Percentiles rank a stretch among this genome's conserved stretches.
These are phyloP conservation scores for Rhinopomastus cyanomelas DNA, from an alignment of 2,113 vertebrate genomes.

Conservation along the genomic window DNA sequence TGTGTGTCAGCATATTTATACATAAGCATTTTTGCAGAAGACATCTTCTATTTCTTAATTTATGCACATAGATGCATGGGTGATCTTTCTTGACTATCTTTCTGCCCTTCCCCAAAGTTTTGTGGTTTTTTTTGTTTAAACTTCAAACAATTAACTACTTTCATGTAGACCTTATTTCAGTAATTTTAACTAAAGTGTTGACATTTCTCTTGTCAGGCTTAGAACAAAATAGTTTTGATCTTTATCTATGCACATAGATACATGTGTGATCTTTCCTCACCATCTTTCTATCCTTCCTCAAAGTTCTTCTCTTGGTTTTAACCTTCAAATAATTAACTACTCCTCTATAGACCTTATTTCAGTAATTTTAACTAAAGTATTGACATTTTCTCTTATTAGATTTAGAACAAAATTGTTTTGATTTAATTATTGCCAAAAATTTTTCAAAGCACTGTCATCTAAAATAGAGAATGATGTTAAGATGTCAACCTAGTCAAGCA, in stretches of 20 bases:
- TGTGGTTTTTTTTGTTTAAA: background rate
- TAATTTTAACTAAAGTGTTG: slow-evolving; percentile 29
- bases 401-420: slow-evolving; percentile 1
- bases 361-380: slow-evolving; percentile 22
- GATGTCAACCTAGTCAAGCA: slow-evolving; percentile 1
- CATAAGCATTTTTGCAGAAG: rapidly evolving
- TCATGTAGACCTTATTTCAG: background rate
- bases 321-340: background rate
- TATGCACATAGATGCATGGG: rapidly evolving
- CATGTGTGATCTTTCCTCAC: rapidly evolving
- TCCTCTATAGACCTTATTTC: background rate
- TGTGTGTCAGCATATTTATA: background rate
- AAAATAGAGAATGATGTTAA: background rate
- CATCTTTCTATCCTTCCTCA: background rate
- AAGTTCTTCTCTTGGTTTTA: background rate
- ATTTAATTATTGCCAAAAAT: slow-evolving; percentile 51
- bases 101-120: background rate
- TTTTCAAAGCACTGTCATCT: background rate
- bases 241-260: background rate
- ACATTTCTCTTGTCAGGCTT: slow-evolving; percentile 40
- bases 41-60: background rate
- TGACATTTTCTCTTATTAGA: slow-evolving; percentile 43
- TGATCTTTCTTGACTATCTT: background rate
- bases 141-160: background rate
- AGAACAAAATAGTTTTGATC: slow-evolving; percentile 21